Evolutionary conservation across 2,797 vertebrate species (phyloP).

Genomic region (Sebastolobus alascanus): DNA sequence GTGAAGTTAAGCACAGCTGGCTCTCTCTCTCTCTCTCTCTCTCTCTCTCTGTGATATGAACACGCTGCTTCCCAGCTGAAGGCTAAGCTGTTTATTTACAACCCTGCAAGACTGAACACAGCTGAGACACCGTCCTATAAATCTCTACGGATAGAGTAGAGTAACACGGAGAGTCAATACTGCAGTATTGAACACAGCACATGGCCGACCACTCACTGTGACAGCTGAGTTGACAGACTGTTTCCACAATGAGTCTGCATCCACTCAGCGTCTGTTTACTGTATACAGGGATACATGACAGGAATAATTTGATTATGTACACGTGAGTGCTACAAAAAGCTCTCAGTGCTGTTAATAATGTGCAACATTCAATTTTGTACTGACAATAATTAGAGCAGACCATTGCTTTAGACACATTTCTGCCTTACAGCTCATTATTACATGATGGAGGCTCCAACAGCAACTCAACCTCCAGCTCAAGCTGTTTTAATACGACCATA

Average conservation of each 20-base stretch:
- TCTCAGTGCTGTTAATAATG: neutral
- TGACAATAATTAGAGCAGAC: neutral
- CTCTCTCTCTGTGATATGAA: too few species aligned
- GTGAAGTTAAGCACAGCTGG: slow-evolving; percentile 19
- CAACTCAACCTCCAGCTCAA: slow-evolving; percentile 5
- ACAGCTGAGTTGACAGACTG: slow-evolving; percentile 31
- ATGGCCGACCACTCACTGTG: slow-evolving; percentile 2
- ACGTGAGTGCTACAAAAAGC: neutral
- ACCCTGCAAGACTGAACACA: slow-evolving; percentile 22
- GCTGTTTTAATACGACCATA: slow-evolving; percentile 34
- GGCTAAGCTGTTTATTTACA: slow-evolving; percentile 50
- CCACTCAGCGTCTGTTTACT: slow-evolving; percentile 1
- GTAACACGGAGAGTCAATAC: slow-evolving; percentile 25
- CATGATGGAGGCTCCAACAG: slow-evolving; percentile 2
- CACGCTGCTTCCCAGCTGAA: slow-evolving; percentile 13
- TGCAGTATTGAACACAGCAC: slow-evolving; percentile 21
- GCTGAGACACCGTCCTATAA: slow-evolving; percentile 26
- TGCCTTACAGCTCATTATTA: neutral
- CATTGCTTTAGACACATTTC: neutral
- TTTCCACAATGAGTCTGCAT: slow-evolving; percentile 30
- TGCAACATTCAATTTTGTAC: neutral
- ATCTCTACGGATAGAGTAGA: slow-evolving; percentile 28
- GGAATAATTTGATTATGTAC: neutral
- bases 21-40: neutral
- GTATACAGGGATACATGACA: neutral